Evolutionary conservation across 2,113 vertebrate species (phyloP).

Genomic region (Cololabis saira): DNA sequence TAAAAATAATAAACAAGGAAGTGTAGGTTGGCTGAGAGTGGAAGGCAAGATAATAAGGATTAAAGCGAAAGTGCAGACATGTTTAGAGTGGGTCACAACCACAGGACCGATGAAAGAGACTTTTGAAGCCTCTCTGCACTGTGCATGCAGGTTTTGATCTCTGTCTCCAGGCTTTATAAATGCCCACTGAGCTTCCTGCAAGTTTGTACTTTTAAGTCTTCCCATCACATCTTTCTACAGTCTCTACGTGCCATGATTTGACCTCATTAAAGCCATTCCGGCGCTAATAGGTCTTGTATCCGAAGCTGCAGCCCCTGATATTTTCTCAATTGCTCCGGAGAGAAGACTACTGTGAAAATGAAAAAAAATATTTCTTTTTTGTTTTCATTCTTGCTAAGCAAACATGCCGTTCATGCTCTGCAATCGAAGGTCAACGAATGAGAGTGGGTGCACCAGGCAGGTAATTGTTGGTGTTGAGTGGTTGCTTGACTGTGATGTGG

Average conservation of each 20-base stretch:
- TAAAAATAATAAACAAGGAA: slow-evolving; percentile 2
- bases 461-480: too few relatives aligned
- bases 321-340: too few relatives aligned
- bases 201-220: slow-evolving; percentile 39
- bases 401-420: too few relatives aligned
- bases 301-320: too few relatives aligned
- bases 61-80: slow-evolving; percentile 10
- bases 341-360: too few relatives aligned
- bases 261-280: slow-evolving; percentile 41
- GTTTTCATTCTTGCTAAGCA: too few relatives aligned
- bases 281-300: not conserved
- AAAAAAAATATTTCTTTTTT: too few relatives aligned
- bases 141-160: slow-evolving; percentile 52
- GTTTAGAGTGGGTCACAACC: slow-evolving; percentile 21
- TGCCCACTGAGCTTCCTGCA: slow-evolving; percentile 28
- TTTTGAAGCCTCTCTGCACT: slow-evolving; percentile 31
- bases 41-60: slow-evolving; percentile 21
- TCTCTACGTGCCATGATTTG: slow-evolving; percentile 36
- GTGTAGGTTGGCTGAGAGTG: slow-evolving; percentile 5
- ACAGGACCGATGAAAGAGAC: slow-evolving; percentile 56
- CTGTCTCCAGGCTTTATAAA: slow-evolving; percentile 33
- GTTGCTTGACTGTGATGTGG: too few relatives aligned
- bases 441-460: too few relatives aligned
- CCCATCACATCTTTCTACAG: slow-evolving; percentile 43
- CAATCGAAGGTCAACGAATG: too few relatives aligned